phyloP scores from a whole-genome alignment of 2,888 invertebrate genomes.

The Noctua pronuba region DNA sequence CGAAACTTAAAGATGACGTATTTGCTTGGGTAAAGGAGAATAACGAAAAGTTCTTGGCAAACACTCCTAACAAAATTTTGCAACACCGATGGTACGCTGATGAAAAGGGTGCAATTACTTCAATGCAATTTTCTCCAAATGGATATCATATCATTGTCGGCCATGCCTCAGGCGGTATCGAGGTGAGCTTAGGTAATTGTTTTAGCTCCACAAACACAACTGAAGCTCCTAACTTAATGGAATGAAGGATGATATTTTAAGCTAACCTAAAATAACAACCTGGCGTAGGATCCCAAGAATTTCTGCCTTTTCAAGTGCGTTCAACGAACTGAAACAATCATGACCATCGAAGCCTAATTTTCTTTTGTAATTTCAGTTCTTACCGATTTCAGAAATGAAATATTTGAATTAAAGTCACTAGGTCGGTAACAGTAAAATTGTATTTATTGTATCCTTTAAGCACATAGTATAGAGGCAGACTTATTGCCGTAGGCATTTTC shows the following conservation, averaged over 20 bases:
- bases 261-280: conserved; percentile 48
- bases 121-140: conserved; percentile 83
- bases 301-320: conserved; percentile 9
- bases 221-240: conserved; percentile 36
- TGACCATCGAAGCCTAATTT: conserved; percentile 10
- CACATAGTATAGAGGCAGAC: too few relatives aligned
- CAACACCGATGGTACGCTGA: conserved; percentile 80
- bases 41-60: conserved; percentile 74
- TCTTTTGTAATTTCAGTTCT: conserved; percentile 10
- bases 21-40: conserved; percentile 78
- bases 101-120: conserved; percentile 80
- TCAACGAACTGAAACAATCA: conserved; percentile 6
- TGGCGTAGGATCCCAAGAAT: background rate
- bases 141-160: conserved; percentile 84
- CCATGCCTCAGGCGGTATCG: conserved; percentile 88
- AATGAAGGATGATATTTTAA: conserved; percentile 34
- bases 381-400: too few relatives aligned
- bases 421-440: background rate
- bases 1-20: conserved; percentile 62
- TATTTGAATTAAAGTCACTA: background rate
- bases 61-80: conserved; percentile 75
- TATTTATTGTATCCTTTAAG: too few relatives aligned
- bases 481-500: too few relatives aligned
- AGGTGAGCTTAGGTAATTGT: conserved; percentile 74
- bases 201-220: conserved; percentile 46